Conservation (phyloP, 2,797 vertebrate genomes). For the Monodelphis domestica region DNA sequence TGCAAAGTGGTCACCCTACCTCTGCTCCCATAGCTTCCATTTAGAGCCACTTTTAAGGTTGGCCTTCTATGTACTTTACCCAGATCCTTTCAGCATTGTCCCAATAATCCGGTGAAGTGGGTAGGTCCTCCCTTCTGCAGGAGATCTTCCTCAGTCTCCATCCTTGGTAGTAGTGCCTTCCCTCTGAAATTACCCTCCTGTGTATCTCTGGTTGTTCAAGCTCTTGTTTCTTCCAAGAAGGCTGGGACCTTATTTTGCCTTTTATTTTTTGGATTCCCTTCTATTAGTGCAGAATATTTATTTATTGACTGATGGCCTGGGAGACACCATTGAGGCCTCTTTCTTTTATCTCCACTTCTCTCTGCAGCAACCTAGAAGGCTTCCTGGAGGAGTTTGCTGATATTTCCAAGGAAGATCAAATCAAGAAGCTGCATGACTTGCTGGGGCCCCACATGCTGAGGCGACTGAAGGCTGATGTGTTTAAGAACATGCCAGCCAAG, state of each 20-base stretch:
- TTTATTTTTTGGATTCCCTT: background rate
- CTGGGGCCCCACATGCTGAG: conserved; percentile 98
- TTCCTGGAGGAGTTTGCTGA: conserved; percentile 99
- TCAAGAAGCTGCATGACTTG: conserved; percentile 97
- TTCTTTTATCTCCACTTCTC: conserved; percentile 21
- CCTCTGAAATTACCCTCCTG: background rate
- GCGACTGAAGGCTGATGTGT: conserved; percentile 95
- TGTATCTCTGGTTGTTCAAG: no score
- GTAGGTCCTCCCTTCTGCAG: background rate
- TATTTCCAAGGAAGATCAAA: conserved; percentile 99
- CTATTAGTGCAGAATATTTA: background rate
- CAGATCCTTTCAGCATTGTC: no score
- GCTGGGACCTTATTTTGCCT: background rate
- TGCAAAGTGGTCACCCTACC: background rate
- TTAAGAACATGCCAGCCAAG: conserved; percentile 99
- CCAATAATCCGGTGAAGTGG: background rate
- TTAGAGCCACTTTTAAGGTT: background rate
- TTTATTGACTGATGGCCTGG: no score
- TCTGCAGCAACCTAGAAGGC: conserved; percentile 95
- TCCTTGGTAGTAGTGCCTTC: background rate
- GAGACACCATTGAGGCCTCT: no score
- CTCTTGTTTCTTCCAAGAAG: background rate
- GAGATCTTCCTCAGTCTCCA: background rate
- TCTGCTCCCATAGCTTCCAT: background rate
- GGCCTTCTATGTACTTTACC: no score